phyloP scores from a whole-genome alignment of 2,113 vertebrate genomes.

The Clarias batrachus region DNA sequence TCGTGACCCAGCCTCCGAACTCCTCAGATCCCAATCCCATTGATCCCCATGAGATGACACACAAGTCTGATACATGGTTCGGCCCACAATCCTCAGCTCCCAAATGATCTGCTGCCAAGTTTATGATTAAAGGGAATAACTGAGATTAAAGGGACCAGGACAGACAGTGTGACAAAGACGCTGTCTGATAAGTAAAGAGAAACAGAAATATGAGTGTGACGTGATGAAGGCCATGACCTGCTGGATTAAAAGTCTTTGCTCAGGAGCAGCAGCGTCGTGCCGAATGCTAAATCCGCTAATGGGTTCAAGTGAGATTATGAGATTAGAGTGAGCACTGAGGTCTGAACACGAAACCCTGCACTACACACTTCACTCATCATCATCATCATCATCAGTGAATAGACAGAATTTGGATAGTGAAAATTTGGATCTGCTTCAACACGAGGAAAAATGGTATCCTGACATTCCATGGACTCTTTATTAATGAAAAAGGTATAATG shows the following conservation, averaged over 20 bases:
- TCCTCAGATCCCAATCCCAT: too few species aligned
- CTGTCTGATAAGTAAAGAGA: background rate
- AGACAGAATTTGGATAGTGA: background rate
- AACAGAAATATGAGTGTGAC: background rate
- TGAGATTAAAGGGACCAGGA: background rate
- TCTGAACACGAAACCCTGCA: too few species aligned
- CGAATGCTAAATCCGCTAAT: background rate
- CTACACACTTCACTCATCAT: background rate
- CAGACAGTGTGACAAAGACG: background rate
- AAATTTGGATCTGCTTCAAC: background rate
- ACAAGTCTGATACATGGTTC: too few species aligned
- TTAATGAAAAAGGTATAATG: background rate
- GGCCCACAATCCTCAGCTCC: too few species aligned
- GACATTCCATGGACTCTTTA: background rate
- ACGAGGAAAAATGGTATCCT: background rate
- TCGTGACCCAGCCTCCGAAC: too few species aligned
- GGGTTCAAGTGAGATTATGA: background rate
- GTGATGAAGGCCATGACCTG: background rate
- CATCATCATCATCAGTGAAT: background rate
- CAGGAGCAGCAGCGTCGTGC: background rate
- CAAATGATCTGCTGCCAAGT: too few species aligned
- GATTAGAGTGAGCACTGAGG: slow-evolving; percentile 7
- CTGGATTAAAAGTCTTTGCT: slow-evolving; percentile 5
- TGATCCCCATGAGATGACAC: too few species aligned
- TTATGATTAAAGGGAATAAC: background rate